Evolutionary conservation across 2,888 invertebrate species (phyloP).

Genomic region (Sphinx pinastri): DNA sequence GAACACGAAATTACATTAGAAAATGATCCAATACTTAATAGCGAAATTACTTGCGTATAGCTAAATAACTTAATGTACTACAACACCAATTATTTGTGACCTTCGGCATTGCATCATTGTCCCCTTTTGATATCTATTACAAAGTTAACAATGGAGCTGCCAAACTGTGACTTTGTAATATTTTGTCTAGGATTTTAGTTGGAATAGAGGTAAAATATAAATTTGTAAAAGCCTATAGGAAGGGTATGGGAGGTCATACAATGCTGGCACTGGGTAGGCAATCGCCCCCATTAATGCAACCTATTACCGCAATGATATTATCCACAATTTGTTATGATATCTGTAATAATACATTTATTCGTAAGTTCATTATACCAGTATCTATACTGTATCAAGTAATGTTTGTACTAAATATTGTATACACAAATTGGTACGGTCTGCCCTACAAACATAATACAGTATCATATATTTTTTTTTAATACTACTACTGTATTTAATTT

Average conservation of each 20-base stretch:
- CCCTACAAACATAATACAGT: background rate
- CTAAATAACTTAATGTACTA: slow-evolving; percentile 75
- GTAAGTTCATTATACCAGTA: slow-evolving; percentile 32
- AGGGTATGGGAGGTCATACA: slow-evolving; percentile 46
- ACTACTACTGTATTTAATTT: no score
- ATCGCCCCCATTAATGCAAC: slow-evolving; percentile 57
- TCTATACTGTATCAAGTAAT: slow-evolving; percentile 16
- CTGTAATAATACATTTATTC: slow-evolving; percentile 63
- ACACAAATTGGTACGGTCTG: slow-evolving; percentile 1
- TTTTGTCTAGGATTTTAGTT: background rate
- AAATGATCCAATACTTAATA: slow-evolving; percentile 69
- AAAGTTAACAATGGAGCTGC: slow-evolving; percentile 19
- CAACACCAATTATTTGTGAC: slow-evolving; percentile 45
- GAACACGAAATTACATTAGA: slow-evolving; percentile 66
- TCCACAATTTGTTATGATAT: slow-evolving; percentile 66
- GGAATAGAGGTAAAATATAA: slow-evolving; percentile 22
- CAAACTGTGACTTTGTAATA: slow-evolving; percentile 31
- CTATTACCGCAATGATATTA: slow-evolving; percentile 74
- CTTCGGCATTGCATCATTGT: slow-evolving; percentile 49
- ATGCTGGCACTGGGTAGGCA: slow-evolving; percentile 11
- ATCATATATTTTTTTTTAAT: background rate
- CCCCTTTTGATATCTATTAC: slow-evolving; percentile 41
- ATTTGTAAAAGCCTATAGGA: slow-evolving; percentile 40
- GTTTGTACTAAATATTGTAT: slow-evolving; percentile 19
- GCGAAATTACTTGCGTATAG: slow-evolving; percentile 65